phyloP scores from a whole-genome alignment of 1,140 invertebrate genomes.

The Drosophila repleta region DNA sequence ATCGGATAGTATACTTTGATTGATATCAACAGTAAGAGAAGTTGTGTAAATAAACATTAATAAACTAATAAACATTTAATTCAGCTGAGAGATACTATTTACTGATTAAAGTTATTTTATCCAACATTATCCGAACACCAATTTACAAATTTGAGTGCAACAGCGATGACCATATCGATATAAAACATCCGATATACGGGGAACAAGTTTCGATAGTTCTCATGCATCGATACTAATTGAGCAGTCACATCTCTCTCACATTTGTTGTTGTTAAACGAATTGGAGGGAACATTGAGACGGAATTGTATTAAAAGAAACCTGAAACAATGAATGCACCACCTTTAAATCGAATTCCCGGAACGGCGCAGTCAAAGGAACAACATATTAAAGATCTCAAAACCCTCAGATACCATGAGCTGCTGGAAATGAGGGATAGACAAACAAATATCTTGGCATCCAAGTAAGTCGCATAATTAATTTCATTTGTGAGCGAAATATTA shows the following conservation, averaged over 20 bases:
- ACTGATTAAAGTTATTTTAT: no score
- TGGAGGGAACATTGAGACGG: neutral
- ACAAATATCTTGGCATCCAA: slow-evolving; percentile 85
- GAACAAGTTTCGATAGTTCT: neutral
- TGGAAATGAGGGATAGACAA: slow-evolving; percentile 85
- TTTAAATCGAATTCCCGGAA: slow-evolving; percentile 53
- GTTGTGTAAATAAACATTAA: no score
- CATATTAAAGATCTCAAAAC: slow-evolving; percentile 80
- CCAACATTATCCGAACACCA: no score
- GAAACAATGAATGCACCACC: slow-evolving; percentile 26
- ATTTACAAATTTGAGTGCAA: no score
- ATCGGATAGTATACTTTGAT: slow-evolving; percentile 4
- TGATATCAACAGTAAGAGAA: no score
- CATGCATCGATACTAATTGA: neutral
- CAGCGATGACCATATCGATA: neutral
- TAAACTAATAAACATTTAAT: no score
- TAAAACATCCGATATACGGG: no score
- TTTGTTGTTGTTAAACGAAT: neutral
- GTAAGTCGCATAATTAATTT: slow-evolving; percentile 77
- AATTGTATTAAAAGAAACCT: neutral
- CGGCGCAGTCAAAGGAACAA: slow-evolving; percentile 50
- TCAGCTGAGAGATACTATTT: no score
- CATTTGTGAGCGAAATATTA: slow-evolving; percentile 5
- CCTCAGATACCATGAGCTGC: slow-evolving; percentile 83
- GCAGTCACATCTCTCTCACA: neutral